Conservation (phyloP, 2,888 invertebrate genomes). For the Hirtodrosophila alboralis region DNA sequence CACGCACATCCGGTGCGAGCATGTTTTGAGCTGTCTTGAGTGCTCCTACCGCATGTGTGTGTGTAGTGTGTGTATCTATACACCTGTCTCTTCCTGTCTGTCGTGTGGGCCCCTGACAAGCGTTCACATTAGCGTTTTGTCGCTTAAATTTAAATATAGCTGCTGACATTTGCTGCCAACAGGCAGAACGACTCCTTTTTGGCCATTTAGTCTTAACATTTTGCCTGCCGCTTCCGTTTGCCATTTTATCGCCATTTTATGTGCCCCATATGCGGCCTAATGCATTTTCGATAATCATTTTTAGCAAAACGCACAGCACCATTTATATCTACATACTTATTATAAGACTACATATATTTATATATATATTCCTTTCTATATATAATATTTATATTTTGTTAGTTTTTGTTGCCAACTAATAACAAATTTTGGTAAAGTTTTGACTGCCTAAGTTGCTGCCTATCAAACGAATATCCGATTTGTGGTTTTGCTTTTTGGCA, state of each 20-base stretch:
- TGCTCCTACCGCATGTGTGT: too few relatives aligned
- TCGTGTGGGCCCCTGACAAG: conserved; percentile 34
- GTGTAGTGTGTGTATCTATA: conserved; percentile 51
- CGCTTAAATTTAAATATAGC: conserved; percentile 76
- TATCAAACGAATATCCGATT: conserved; percentile 16
- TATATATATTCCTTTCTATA: too few relatives aligned
- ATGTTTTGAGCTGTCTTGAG: conserved; percentile 9
- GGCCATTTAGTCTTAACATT: conserved; percentile 48
- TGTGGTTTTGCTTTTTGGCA: conserved; percentile 41
- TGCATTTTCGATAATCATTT: conserved; percentile 67
- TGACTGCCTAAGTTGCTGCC: conserved; percentile 11
- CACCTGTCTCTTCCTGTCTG: conserved; percentile 26
- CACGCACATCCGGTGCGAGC: conserved; percentile 70
- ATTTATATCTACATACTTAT: conserved; percentile 5
- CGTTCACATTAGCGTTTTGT: conserved; percentile 54
- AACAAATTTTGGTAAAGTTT: conserved; percentile 44
- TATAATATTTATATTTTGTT: too few relatives aligned
- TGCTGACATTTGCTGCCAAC: conserved; percentile 56
- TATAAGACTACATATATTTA: too few relatives aligned
- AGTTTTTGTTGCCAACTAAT: conserved; percentile 24
- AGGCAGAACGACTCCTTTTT: conserved; percentile 33
- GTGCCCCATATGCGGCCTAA: conserved; percentile 47
- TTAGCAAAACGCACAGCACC: conserved; percentile 24
- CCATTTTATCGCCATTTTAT: conserved; percentile 50
- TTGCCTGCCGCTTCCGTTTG: conserved; percentile 4